These are phyloP conservation scores for Gasterosteus nipponicus DNA, from an alignment of 2,113 vertebrate genomes.

Conservation along the genomic window DNA sequence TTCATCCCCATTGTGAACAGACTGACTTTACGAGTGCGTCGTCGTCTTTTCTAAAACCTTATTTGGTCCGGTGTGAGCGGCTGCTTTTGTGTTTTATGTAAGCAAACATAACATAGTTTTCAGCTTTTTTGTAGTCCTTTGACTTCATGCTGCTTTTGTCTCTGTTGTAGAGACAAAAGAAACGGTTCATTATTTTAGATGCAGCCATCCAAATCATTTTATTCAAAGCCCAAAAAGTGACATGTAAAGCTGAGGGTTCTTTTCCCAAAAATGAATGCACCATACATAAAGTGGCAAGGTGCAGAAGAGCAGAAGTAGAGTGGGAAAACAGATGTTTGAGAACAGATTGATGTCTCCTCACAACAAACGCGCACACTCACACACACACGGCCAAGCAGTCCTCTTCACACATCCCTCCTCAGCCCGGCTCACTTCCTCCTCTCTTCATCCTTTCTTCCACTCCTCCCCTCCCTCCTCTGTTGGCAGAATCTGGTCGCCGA, in stretches of 20 bases:
- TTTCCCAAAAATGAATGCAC: neutral
- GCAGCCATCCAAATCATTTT: neutral
- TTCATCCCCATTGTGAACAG: neutral
- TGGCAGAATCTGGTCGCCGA: conserved; percentile 93
- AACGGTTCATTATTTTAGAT: neutral
- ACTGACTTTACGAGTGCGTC: neutral
- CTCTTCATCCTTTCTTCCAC: conserved; percentile 38
- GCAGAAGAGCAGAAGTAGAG: neutral
- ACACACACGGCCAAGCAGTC: neutral
- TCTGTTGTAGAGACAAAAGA: neutral
- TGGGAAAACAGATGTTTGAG: neutral
- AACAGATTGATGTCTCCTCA: neutral
- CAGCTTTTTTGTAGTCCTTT: no score
- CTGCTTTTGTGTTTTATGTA: no score
- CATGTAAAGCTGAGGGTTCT: no score
- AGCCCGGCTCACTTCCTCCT: conserved; percentile 16
- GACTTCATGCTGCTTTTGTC: neutral
- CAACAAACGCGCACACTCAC: neutral
- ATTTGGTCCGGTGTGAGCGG: no score
- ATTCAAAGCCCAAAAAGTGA: neutral
- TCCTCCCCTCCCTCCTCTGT: conserved; percentile 47
- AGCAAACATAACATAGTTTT: no score
- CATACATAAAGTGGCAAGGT: neutral
- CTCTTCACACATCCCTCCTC: conserved; percentile 16
- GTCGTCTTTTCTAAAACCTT: no score